Percentiles rank a stretch among this genome's conserved stretches.
Conservation (phyloP, 2,113 vertebrate genomes). For the Chaetorhynchus papuensis region DNA sequence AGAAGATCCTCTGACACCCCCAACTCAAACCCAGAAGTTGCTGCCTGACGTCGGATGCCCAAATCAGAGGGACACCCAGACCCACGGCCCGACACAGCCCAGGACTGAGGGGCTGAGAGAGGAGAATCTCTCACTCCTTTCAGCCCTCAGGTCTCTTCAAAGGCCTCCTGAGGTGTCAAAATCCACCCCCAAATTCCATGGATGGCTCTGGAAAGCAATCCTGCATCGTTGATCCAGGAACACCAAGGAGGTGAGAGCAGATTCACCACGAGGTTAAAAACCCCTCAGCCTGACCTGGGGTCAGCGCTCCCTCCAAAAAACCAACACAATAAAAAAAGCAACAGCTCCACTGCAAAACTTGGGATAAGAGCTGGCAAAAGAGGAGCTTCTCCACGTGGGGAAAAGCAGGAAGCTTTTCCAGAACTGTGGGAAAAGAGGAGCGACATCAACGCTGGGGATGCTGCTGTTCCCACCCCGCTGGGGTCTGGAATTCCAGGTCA, state of each 20-base stretch:
- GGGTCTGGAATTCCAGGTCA: neutral
- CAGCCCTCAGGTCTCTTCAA: neutral
- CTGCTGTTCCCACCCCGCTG: neutral
- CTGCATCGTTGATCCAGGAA: neutral
- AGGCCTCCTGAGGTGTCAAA: neutral
- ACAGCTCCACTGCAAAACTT: neutral
- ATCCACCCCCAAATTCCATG: neutral
- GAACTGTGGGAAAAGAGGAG: neutral
- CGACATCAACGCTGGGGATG: neutral
- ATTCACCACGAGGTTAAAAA: neutral
- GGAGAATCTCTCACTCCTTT: neutral
- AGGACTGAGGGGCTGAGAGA: neutral
- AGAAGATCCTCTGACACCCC: neutral
- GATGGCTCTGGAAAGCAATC: neutral
- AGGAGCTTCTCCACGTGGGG: neutral
- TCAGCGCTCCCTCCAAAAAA: neutral
- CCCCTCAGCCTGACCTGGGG: neutral
- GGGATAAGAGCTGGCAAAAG: neutral
- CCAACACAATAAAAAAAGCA: neutral
- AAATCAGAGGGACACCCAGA: accelerated
- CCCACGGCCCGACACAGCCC: neutral
- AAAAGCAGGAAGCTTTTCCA: neutral
- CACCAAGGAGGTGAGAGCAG: neutral
- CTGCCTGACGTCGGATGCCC: slow-evolving; percentile 25
- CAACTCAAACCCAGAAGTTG: neutral